Evolutionary conservation across 2,797 vertebrate species (phyloP), one percentile per base, ranked within the genome.

Genomic region (Lacerta bilineata): DNA sequence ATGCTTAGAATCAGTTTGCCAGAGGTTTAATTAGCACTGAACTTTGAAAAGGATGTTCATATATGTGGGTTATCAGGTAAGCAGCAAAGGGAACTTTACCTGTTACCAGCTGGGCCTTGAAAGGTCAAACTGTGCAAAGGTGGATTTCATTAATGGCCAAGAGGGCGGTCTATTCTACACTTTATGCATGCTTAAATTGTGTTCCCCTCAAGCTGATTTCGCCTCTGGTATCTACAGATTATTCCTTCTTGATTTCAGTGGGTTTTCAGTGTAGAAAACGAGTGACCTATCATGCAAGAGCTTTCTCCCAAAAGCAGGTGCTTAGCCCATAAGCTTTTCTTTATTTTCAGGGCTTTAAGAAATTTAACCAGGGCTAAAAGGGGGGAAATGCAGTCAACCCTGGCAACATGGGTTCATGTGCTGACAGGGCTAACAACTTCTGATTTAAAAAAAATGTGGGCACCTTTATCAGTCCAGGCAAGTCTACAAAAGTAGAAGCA

Each of bases 1-100:
- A 71, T 71, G 7, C 36, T 69, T 8, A 71, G 13, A 71, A 55
- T 71, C 9, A 23, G 20, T 39, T 55, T 69, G 64, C 69, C 41
- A 50, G 76, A 71, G 41, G 85, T 86, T 86, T 86, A n/a, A 77
- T 85, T 75, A 77, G 27, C 36, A 18, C 17, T n/a, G 36, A n/a
- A 77, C 74, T 85, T 80, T 27, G 59, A 23, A 68, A 68, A 46
- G 46, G 75, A 33, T 68, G 61, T 79, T 46, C 5, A 2, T 13
- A 46, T 78, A 18, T n/a, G 23, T 66, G 41, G 76, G 17, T 86
- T 86, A 27, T 78, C 39, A 23, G n/a, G 41, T 86, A 69, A 55
- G 29, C 29, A 27, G 41, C 41, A 36, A 20, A 36, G 41, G 64
- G 23, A 15, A 33, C 39, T 4, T 9, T 69, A 78, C n/a, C 59